Base-by-base conservation (phyloP, 2,797 vertebrate species). In the Hylomyscus alleni region DNA sequence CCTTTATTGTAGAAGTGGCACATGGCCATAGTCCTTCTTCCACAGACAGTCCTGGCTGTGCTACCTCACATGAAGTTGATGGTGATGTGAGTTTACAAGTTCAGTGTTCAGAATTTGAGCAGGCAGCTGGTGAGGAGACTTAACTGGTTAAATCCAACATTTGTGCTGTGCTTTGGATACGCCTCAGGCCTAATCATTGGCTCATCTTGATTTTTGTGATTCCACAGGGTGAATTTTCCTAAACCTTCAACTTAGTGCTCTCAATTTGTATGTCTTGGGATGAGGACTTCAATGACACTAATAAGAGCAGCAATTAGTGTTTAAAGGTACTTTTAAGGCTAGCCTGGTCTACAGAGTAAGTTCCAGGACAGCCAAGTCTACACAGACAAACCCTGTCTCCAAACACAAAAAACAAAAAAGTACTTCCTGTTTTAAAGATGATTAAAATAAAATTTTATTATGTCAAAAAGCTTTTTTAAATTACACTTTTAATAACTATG, bases 11-110 rank as follows among this genome's bases (percentile, higher is more conserved):
- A 62, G n/a, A 77, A 52, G 17, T 37, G n/a, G 72, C 50, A 62
- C 50, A 47, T n/a, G 47, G 31, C 78, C 78, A 72, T 81, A 44
- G 85, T 24, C 87, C 11, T 15, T 58, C n/a, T 69, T 97, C 80
- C 82, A 52, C 54, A 72, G 34, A 31, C 6, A 80, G 24, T 60
- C 19, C 11, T 78, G 31, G 37, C 0, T 90, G 54, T 19, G 91
- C 84, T 86, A 69, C 80, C 12, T 78, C 29, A 56, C 8, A 34
- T 69, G 54, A 56, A 89, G 5, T n/a, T 78, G 24, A 86, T 83
- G 37, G 0, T 12, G 58, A 9, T 56, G 20, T 62, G 31, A 58
- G 13, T 5, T 80, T 91, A 75, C 13, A 15, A n/a, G 7, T 13
- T 85, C 84, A 52, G 31, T 50, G 20, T 24, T 69, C 85, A 37